Percentiles rank a stretch among this genome's conserved stretches.
Conservation (phyloP, 2,797 vertebrate species). For the Chaetophractus vellerosus region DNA sequence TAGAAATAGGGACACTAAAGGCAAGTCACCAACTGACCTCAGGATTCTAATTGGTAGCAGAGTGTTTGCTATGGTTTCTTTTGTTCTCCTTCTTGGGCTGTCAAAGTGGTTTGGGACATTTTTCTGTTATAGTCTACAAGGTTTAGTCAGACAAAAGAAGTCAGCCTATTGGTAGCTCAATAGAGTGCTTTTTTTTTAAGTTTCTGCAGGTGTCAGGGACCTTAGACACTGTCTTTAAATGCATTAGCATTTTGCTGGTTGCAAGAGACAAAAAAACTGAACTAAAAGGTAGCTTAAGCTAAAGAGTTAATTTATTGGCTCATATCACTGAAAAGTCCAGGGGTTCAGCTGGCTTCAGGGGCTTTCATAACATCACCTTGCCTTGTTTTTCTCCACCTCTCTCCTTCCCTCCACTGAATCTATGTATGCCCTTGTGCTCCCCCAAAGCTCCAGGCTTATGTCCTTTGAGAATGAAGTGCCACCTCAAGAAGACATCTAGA, state of each 20-base stretch:
- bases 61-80: constrained; percentile 46
- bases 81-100: not conserved
- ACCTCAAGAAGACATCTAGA: not conserved
- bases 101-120: constrained; percentile 17
- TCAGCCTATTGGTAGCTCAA: not conserved
- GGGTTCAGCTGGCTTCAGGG: not conserved
- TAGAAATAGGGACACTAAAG: constrained; percentile 50
- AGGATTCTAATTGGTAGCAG: constrained; percentile 39
- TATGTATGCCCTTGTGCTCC: not conserved
- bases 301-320: not conserved
- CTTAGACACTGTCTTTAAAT: not conserved
- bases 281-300: constrained; percentile 3
- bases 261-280: constrained; percentile 57
- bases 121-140: not conserved
- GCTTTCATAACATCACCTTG: not conserved
- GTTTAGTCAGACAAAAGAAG: not conserved
- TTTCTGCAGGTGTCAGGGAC: not conserved
- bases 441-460: not conserved
- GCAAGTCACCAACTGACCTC: not conserved
- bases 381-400: not conserved
- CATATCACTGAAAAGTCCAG: not conserved
- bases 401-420: not conserved
- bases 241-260: not conserved
- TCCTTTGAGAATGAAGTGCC: not conserved
- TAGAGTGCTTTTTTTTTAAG: not conserved